A percentile compares a stretch with the other conserved stretches of the same genome.
These are phyloP conservation scores for Copsychus sechellarum DNA, from an alignment of 2,113 vertebrate genomes.

Conservation along the genomic window DNA sequence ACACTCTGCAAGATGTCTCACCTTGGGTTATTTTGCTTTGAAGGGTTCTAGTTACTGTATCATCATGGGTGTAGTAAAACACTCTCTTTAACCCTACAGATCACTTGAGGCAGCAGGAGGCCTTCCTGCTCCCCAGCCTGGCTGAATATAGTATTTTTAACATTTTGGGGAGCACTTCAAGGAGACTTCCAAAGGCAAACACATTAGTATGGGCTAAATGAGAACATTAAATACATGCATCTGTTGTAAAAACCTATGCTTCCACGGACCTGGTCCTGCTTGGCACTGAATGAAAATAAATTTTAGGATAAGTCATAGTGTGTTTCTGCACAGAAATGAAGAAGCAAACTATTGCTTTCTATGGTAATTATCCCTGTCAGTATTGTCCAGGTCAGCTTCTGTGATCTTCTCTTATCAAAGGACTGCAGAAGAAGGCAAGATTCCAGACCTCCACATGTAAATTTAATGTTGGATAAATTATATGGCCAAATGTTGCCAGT, in stretches of 20 bases:
- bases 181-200: constrained; percentile 44
- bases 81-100: constrained; percentile 20
- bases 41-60: neutral
- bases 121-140: neutral
- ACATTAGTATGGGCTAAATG: neutral
- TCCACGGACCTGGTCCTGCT: neutral
- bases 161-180: constrained; percentile 22
- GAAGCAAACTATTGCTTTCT: neutral
- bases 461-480: neutral
- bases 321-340: neutral
- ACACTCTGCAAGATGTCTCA: neutral
- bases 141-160: neutral
- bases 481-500: neutral
- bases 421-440: neutral
- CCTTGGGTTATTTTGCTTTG: constrained; percentile 13
- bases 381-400: neutral
- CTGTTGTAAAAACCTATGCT: neutral
- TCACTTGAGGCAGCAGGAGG: neutral
- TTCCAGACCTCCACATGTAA: neutral
- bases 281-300: neutral
- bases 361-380: neutral
- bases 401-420: neutral
- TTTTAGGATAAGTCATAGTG: neutral
- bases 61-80: constrained; percentile 19
- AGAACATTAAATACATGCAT: neutral